These are phyloP conservation scores for Heliothis peltigera DNA, from an alignment of 2,888 invertebrate genomes.

Conservation along the genomic window DNA sequence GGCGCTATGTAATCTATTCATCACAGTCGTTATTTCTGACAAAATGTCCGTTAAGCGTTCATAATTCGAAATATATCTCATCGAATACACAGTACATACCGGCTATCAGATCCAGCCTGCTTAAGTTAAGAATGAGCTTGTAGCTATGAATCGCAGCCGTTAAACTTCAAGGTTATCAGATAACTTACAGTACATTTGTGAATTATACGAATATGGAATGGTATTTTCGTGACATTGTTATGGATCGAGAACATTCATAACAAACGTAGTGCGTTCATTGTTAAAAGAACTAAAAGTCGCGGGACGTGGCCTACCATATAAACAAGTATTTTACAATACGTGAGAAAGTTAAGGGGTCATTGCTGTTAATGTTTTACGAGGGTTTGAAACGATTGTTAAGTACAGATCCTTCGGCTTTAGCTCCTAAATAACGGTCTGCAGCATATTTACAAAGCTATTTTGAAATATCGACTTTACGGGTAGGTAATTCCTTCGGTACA, in stretches of 20 bases:
- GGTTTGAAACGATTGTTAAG: slow-evolving; percentile 63
- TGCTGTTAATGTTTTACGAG: slow-evolving; percentile 70
- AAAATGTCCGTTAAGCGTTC: no score
- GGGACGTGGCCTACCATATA: slow-evolving; percentile 60
- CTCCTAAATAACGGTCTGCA: slow-evolving; percentile 40
- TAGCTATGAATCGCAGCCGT: slow-evolving; percentile 37
- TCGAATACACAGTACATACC: slow-evolving; percentile 3
- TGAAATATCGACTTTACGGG: not conserved
- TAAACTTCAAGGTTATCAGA: slow-evolving; percentile 61
- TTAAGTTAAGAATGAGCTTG: slow-evolving; percentile 35
- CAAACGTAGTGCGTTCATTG: slow-evolving; percentile 47
- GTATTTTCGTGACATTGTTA: slow-evolving; percentile 64
- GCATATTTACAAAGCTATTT: slow-evolving; percentile 7
- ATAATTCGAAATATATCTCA: no score
- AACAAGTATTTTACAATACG: slow-evolving; percentile 65
- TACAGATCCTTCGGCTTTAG: slow-evolving; percentile 31
- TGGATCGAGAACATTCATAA: slow-evolving; percentile 51
- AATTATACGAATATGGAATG: slow-evolving; percentile 63
- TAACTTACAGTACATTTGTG: slow-evolving; percentile 50
- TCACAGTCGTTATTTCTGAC: no score
- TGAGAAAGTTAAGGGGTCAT: slow-evolving; percentile 71
- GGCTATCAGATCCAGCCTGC: slow-evolving; percentile 4
- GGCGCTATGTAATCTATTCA: no score
- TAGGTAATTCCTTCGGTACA: no score
- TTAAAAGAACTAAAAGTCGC: slow-evolving; percentile 68